These are phyloP conservation scores for Cosmia pyralina DNA, from an alignment of 2,888 invertebrate genomes.

Conservation along the genomic window DNA sequence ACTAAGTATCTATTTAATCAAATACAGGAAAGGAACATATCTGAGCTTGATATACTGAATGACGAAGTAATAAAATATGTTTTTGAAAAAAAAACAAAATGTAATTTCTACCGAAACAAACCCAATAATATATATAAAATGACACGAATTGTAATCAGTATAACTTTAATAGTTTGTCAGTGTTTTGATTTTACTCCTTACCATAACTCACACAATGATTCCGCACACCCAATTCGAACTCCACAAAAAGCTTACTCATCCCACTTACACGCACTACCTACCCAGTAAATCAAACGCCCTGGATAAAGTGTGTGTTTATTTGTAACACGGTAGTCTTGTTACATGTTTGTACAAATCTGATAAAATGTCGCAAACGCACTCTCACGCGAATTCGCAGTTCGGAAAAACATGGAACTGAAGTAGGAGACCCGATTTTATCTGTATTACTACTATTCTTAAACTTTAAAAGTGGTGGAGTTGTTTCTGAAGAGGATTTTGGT, in stretches of 20 bases:
- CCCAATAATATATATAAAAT: neutral
- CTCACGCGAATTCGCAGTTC: slow-evolving; percentile 78
- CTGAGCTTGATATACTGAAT: neutral
- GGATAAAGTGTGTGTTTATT: slow-evolving; percentile 74
- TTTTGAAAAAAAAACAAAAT: neutral
- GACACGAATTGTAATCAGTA: neutral
- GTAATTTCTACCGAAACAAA: neutral
- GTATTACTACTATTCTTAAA: slow-evolving; percentile 57
- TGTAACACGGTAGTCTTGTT: slow-evolving; percentile 78
- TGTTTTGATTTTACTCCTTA: slow-evolving; percentile 1
- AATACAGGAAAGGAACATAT: neutral
- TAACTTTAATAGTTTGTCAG: neutral
- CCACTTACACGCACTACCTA: slow-evolving; percentile 58
- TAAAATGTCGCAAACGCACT: slow-evolving; percentile 70
- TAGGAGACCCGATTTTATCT: slow-evolving; percentile 58
- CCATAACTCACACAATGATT: slow-evolving; percentile 11
- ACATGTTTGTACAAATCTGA: slow-evolving; percentile 80
- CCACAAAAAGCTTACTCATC: slow-evolving; percentile 41
- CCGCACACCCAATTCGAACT: neutral
- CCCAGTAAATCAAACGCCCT: slow-evolving; percentile 70
- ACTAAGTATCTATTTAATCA: neutral
- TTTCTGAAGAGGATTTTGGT: slow-evolving; percentile 25
- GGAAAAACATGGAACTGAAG: slow-evolving; percentile 63
- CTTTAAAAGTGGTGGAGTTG: slow-evolving; percentile 17
- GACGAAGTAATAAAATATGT: neutral